Evolutionary conservation across 2,888 invertebrate genomes (phyloP).

Genomic region (Sminthurinus aureus): DNA sequence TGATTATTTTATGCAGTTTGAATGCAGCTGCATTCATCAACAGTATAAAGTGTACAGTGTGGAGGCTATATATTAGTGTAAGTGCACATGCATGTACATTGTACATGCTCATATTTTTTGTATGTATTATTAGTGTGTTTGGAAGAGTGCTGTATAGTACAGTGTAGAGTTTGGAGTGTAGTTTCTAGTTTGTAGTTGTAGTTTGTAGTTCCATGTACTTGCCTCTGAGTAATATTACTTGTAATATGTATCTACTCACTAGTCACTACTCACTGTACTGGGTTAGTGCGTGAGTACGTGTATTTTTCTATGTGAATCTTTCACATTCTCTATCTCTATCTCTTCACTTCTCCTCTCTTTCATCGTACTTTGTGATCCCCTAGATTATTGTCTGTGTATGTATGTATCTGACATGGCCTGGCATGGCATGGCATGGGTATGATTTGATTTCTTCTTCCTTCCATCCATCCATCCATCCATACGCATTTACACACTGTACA

Average conservation of each 20-base stretch:
- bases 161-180: too few relatives aligned
- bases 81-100: neutral
- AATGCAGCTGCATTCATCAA: neutral
- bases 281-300: too few relatives aligned
- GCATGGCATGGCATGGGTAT: neutral
- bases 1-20: constrained; percentile 1
- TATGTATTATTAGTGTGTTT: neutral
- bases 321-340: too few relatives aligned
- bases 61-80: neutral
- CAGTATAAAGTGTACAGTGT: neutral
- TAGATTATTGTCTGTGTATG: neutral
- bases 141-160: too few relatives aligned
- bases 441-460: constrained; percentile 1
- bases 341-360: too few relatives aligned
- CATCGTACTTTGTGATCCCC: neutral
- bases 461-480: neutral
- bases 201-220: too few relatives aligned
- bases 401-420: neutral
- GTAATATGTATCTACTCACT: too few relatives aligned
- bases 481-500: neutral
- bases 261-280: too few relatives aligned
- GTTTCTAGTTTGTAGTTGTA: too few relatives aligned
- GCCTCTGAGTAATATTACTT: too few relatives aligned
- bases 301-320: too few relatives aligned
- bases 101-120: neutral